These are phyloP conservation scores for Poicephalus meyeri DNA, from an alignment of 2,113 vertebrate genomes.

Conservation along the genomic window DNA sequence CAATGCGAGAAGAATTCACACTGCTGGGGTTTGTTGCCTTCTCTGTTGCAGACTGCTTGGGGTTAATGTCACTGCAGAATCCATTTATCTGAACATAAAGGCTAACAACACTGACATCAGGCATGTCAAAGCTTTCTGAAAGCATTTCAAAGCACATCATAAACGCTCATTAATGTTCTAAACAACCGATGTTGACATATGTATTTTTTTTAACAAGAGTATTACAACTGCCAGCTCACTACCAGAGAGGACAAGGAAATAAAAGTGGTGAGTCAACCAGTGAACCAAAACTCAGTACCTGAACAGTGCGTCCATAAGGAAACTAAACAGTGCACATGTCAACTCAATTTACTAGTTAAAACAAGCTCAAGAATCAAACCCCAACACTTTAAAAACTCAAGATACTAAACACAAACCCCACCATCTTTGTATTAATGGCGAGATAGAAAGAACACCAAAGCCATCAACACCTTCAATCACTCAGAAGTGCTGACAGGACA, in stretches of 20 bases:
- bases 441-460: not conserved
- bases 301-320: not conserved
- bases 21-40: not conserved
- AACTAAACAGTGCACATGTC: not conserved
- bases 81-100: not conserved
- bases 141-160: not conserved
- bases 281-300: not conserved
- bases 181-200: not conserved
- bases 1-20: accelerated
- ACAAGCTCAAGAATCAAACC: not conserved
- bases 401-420: not conserved
- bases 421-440: accelerated
- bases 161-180: not conserved
- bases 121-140: not conserved
- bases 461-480: not conserved
- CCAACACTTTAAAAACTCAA: not conserved
- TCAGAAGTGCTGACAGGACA: not conserved
- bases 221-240: not conserved
- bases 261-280: not conserved
- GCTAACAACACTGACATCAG: not conserved
- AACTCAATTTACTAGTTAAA: not conserved
- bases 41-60: not conserved
- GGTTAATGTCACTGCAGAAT: not conserved
- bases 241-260: not conserved
- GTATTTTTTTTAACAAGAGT: not conserved